Evolutionary conservation across 2,888 invertebrate genomes (phyloP).

Genomic region (Polylopha cassiicola): DNA sequence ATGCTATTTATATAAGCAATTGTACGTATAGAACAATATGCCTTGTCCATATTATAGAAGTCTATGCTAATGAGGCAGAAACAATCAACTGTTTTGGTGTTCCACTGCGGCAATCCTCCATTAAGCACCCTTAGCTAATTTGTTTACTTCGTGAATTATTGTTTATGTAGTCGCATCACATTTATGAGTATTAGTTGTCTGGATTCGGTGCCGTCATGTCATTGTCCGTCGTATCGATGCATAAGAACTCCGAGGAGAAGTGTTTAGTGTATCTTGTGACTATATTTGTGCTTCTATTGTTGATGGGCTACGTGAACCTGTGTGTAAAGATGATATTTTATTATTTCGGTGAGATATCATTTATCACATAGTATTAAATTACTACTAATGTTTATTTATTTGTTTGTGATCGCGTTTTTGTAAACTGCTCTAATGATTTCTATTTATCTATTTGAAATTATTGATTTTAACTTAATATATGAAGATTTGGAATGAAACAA

Average conservation of each 20-base stretch:
- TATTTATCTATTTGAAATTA: too few relatives aligned
- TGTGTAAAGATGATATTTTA: conserved; percentile 47
- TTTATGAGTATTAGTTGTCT: background rate
- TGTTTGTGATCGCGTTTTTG: too few relatives aligned
- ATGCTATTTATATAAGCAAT: too few relatives aligned
- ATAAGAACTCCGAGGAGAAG: conserved; percentile 24
- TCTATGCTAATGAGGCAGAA: conserved; percentile 3
- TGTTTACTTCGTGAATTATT: conserved; percentile 5
- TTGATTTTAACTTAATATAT: too few relatives aligned
- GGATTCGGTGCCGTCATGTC: conserved; percentile 3
- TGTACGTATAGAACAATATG: too few relatives aligned
- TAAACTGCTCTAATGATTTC: too few relatives aligned
- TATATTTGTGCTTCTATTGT: conserved; percentile 32
- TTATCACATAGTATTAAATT: too few relatives aligned
- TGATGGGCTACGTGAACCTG: conserved; percentile 42
- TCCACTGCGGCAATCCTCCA: background rate
- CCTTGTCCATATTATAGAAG: too few relatives aligned
- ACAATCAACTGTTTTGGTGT: too few relatives aligned
- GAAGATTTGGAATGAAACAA: too few relatives aligned
- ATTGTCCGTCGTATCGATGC: background rate
- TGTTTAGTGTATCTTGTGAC: conserved; percentile 30
- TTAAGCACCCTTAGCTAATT: conserved; percentile 10
- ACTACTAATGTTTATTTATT: too few relatives aligned
- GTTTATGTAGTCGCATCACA: background rate
- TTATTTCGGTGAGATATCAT: conserved; percentile 44